phyloP scores from a whole-genome alignment of 2,888 invertebrate species.

The Rhyacophila evoluta region DNA sequence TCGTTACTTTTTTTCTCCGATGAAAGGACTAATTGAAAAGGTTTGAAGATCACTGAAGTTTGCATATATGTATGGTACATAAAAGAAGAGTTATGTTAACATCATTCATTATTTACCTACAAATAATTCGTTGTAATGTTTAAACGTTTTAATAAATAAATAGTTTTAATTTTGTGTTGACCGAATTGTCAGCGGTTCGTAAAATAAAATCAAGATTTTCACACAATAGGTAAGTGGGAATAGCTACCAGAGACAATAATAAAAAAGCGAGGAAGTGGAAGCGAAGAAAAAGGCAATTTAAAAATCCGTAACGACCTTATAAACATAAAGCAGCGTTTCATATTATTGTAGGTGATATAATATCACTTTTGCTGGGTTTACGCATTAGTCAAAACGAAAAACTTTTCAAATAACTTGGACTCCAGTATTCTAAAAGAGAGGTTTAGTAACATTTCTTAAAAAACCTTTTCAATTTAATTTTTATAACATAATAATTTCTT shows the following conservation, averaged over 20 bases:
- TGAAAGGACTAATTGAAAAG: too few relatives aligned
- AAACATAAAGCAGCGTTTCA: slow-evolving; percentile 39
- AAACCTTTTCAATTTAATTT: not conserved
- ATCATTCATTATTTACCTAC: too few relatives aligned
- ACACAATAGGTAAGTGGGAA: slow-evolving; percentile 28
- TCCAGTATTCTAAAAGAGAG: not conserved
- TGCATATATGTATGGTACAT: too few relatives aligned
- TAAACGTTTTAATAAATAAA: too few relatives aligned
- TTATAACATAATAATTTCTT: too few relatives aligned
- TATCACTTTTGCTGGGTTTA: slow-evolving; percentile 7
- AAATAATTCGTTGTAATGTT: too few relatives aligned
- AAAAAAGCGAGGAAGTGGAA: slow-evolving; percentile 51
- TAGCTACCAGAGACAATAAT: slow-evolving; percentile 48
- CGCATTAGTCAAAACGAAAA: slow-evolving; percentile 23
- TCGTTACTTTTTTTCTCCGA: too few relatives aligned
- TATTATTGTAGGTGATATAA: slow-evolving; percentile 39
- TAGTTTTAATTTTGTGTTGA: too few relatives aligned
- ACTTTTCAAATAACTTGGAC: slow-evolving; percentile 17
- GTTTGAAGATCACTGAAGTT: too few relatives aligned
- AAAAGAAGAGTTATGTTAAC: too few relatives aligned
- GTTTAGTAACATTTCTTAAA: not conserved
- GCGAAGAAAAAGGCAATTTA: slow-evolving; percentile 54
- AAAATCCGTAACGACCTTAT: slow-evolving; percentile 54
- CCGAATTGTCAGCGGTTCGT: not conserved
- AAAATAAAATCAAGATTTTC: not conserved